phyloP scores from a whole-genome alignment of 2,113 vertebrate genomes.

The Trogon melanurus region DNA sequence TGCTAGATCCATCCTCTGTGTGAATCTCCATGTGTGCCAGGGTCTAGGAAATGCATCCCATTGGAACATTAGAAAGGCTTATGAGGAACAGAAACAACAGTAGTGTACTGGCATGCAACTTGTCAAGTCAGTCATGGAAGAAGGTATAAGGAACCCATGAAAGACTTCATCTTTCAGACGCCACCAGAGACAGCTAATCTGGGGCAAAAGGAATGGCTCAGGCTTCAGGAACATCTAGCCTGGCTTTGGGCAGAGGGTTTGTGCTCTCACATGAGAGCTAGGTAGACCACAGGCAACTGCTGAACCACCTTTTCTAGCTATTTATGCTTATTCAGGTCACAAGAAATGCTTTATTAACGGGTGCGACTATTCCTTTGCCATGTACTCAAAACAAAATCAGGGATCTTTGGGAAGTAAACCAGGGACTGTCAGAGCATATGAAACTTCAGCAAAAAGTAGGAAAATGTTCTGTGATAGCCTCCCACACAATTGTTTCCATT shows the following conservation, averaged over 20 bases:
- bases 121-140: neutral
- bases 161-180: neutral
- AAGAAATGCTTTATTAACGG: neutral
- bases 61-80: neutral
- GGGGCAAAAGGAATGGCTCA: neutral
- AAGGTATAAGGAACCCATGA: neutral
- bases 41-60: neutral
- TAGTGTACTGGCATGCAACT: neutral
- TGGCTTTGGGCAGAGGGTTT: neutral
- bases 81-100: neutral
- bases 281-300: neutral
- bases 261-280: neutral
- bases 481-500: neutral
- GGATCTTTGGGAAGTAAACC: neutral
- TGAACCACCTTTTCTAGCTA: neutral
- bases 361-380: neutral
- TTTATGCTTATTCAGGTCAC: neutral
- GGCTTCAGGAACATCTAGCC: neutral
- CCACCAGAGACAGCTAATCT: neutral
- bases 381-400: neutral
- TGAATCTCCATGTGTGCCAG: neutral
- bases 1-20: neutral
- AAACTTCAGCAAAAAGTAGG: neutral
- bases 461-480: neutral
- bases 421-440: neutral